Percentiles rank a stretch among this genome's conserved stretches.
These are phyloP conservation scores for Eupithecia pulchellata DNA, from an alignment of 2,888 invertebrate species.

Conservation along the genomic window DNA sequence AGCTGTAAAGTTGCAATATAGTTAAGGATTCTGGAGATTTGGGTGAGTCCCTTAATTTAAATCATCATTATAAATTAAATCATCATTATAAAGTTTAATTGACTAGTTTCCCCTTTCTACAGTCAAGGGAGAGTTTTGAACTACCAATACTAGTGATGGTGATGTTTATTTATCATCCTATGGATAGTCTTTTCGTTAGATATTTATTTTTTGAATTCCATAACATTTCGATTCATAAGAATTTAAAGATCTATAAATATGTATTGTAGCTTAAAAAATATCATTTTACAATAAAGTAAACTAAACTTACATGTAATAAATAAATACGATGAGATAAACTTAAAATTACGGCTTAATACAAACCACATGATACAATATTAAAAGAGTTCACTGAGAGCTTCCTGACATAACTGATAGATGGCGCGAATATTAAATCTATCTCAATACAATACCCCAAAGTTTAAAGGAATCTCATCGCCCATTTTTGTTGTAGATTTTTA, in stretches of 20 bases:
- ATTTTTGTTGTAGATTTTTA: too few species aligned
- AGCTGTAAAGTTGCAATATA: background rate
- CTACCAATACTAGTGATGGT: background rate
- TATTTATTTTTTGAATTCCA: background rate
- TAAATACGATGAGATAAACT: too few species aligned
- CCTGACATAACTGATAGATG: slow-evolving; percentile 16
- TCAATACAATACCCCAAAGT: background rate
- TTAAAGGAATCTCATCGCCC: background rate
- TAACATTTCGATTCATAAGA: background rate
- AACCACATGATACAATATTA: too few species aligned
- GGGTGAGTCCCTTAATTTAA: background rate
- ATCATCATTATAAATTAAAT: background rate
- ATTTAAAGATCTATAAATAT: background rate
- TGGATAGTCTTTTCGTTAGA: background rate
- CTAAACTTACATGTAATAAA: too few species aligned
- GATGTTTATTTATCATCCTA: too few species aligned
- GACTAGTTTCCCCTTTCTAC: background rate
- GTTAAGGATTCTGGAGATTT: background rate
- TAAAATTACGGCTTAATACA: too few species aligned
- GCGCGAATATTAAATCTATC: slow-evolving; percentile 11
- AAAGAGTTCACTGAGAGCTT: slow-evolving; percentile 1
- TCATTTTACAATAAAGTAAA: background rate
- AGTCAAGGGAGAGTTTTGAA: background rate
- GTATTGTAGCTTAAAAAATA: background rate
- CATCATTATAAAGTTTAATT: background rate